Evolutionary conservation across 2,113 vertebrate species (phyloP).

Genomic region (Chitala chitala): DNA sequence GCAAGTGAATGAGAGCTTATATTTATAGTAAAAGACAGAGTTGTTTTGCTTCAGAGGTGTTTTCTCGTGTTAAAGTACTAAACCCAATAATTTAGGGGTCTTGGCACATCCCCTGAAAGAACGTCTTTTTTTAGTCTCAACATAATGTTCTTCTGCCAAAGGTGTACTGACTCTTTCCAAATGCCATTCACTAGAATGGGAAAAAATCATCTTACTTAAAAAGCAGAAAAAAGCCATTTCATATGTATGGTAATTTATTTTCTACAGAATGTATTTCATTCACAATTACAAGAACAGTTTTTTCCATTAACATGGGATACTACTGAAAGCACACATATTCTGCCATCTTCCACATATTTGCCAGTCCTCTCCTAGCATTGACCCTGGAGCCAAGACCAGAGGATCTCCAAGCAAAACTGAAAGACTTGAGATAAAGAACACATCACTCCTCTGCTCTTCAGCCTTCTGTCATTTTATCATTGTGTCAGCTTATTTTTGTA

Average conservation of each 20-base stretch:
- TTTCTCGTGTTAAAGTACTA: slow-evolving; percentile 4
- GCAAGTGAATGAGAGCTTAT: not conserved
- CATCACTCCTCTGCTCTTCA: not conserved
- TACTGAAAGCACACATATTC: slow-evolving; percentile 36
- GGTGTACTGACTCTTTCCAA: slow-evolving; percentile 19
- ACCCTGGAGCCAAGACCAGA: not conserved
- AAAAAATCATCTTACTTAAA: slow-evolving; percentile 15
- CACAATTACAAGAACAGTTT: slow-evolving; percentile 25
- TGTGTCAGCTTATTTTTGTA: too few species aligned
- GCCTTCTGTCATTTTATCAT: too few species aligned
- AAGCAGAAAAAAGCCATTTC: slow-evolving; percentile 16
- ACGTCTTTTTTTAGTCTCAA: not conserved
- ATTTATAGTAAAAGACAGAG: not conserved
- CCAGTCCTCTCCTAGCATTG: slow-evolving; percentile 33
- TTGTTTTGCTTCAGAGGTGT: not conserved
- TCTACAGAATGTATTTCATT: slow-evolving; percentile 20
- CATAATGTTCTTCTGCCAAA: not conserved
- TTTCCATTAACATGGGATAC: slow-evolving; percentile 26
- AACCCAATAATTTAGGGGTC: not conserved
- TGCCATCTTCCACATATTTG: slow-evolving; percentile 37
- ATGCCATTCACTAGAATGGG: slow-evolving; percentile 8
- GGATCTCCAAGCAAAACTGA: not conserved
- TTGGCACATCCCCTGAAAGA: not conserved
- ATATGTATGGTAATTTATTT: not conserved
- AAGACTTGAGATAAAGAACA: not conserved